Base-by-base conservation (phyloP, 2,797 vertebrate genomes). In the Tragelaphus oryx region DNA sequence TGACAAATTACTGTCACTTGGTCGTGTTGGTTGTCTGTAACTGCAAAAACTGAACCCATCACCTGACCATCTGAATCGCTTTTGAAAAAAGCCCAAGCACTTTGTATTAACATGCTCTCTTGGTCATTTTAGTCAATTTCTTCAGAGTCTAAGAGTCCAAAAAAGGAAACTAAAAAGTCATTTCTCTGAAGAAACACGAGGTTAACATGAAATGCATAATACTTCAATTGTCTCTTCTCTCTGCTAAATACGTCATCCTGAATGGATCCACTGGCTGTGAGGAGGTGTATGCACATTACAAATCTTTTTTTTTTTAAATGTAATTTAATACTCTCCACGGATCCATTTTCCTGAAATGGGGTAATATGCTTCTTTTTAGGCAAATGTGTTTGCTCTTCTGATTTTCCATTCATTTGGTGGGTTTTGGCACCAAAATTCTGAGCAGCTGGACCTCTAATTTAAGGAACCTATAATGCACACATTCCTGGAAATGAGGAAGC, bases 161-260 rank as follows among this genome's bases (percentile, higher is more conserved):
- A 59, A 13, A 83, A 75, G 9, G 14, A 93, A 9, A 20, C 4
- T 4, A 44, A 86, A 76, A 46, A 62, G 44, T 87, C 62, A 88
- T 88, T 92, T 88, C 48, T 79, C n/a, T 87, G 41, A 89, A 82
- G 62, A 95, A 83, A 91, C 20, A 89, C 2, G 44, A 82, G 52
- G 44, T 74, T 96, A 50, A 74, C 16, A 48, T 87, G 92, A 85
- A 88, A 74, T 8, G 33, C 28, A 71, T 2, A 78, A 1, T 11
- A 30, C 79, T 37, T 80, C 33, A 90, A 44, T 22, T 37, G 8
- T 55, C 24, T 92, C 60, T 24, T 95, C 26, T 71, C 44, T 93
- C 28, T 89, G 24, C 13, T 65, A 94, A 83, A 55, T 68, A 76
- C 46, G 16, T 83, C 33, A 41, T 79, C 11, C 20, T 94, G 75